Evolutionary conservation across 1,140 invertebrate genomes (phyloP), one percentile per base, ranked within the genome.

Genomic region (Hycleus phaleratus): DNA sequence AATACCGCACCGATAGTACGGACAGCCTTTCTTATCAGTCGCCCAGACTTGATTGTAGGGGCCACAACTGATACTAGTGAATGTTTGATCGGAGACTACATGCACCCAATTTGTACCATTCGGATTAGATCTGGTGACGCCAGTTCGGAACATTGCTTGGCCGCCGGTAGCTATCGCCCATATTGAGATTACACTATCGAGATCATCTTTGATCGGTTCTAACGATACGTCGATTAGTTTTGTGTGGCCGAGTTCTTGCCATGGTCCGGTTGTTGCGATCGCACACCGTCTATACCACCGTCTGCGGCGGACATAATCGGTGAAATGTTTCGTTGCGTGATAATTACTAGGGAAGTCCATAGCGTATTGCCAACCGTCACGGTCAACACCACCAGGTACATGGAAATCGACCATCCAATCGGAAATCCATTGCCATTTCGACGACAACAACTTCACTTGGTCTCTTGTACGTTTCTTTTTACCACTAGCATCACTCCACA

Each of bases 361-460:
- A 2, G 92, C 91, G 77, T 95, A 95, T 71, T 95, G 93, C 93
- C 93, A 96, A 2, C 93, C 93, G 63, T 95, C 90, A 54, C 81
- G 80, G 74, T 95, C 92, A 1, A 90, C 88, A 1, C 91, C 91
- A n/a, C 90, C 90, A 1, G 87, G 86, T 38, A 88, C 86, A 71
- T 88, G 85, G 71, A 90, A 95, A 74, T 95, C 92, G 8, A 94
- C 81, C 61, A 86, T 82, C 93, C 93, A 95, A 70, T 95, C 91
- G 5, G 88, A 88, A 46, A 88, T 85, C 93, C 93, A 96, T 65
- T 90, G 85, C 88, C 91, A 96, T 67, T 91, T 86, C 61, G 83
- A 83, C 24, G 88, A 93, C 1, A 92, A 78, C 24, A 95, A 76
- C 74, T 91, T 90, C 0, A 89, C 90, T 64, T 87, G 85, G 68